phyloP scores from a whole-genome alignment of 2,113 vertebrate genomes.

The Laticauda colubrina region DNA sequence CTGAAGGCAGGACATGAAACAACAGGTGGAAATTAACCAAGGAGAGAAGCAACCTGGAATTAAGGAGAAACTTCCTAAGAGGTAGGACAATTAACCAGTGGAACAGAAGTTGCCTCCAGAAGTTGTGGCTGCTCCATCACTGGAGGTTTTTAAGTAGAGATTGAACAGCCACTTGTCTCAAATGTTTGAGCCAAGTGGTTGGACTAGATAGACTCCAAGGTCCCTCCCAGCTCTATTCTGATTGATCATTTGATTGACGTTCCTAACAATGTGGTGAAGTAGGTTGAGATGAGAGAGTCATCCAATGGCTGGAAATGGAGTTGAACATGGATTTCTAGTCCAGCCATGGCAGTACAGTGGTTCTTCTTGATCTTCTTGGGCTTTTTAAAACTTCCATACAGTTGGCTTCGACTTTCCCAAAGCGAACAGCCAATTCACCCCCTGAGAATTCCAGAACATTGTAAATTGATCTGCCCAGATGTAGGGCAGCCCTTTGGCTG shows the following conservation, averaged over 20 bases:
- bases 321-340: background rate
- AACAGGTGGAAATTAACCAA: no score
- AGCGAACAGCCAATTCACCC: background rate
- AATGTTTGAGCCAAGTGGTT: no score
- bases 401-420: background rate
- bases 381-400: background rate
- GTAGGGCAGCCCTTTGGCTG: background rate
- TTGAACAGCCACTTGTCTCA: no score
- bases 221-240: background rate
- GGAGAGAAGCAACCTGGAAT: no score
- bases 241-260: background rate
- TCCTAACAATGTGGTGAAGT: background rate
- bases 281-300: background rate
- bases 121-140: no score
- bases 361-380: slow-evolving; percentile 40
- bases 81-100: no score
- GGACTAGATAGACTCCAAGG: no score
- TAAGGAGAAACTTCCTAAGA: no score
- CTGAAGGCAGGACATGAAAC: no score
- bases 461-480: background rate
- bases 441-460: background rate
- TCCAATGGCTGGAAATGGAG: background rate
- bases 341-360: background rate
- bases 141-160: no score
- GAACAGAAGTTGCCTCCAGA: no score